These are phyloP conservation scores for Anolis carolinensis DNA, from an alignment of 2,113 vertebrate genomes.

Conservation along the genomic window DNA sequence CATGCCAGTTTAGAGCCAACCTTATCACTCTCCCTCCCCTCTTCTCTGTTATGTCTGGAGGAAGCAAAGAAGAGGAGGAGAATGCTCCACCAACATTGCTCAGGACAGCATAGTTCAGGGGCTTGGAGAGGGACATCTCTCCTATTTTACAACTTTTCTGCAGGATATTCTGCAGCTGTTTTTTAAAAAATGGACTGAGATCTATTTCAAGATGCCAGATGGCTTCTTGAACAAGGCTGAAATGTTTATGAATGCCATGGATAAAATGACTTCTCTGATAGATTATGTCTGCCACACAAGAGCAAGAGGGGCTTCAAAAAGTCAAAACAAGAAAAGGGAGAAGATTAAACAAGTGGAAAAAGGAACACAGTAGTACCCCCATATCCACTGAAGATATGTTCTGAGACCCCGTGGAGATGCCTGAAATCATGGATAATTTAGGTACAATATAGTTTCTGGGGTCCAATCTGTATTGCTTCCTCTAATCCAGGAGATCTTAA, in stretches of 20 bases:
- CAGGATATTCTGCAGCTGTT: background rate
- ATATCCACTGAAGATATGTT: too few species aligned
- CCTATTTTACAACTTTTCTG: constrained; percentile 8
- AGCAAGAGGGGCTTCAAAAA: background rate
- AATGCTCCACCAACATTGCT: background rate
- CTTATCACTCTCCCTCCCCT: background rate
- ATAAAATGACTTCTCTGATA: background rate
- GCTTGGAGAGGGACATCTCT: background rate
- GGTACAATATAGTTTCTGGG: too few species aligned
- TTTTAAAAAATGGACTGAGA: too few species aligned
- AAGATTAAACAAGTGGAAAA: too few species aligned
- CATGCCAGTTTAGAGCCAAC: constrained; percentile 62
- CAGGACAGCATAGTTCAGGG: background rate
- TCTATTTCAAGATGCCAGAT: background rate
- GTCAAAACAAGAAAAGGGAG: background rate
- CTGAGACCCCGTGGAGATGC: too few species aligned
- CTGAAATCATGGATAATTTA: too few species aligned
- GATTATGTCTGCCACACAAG: background rate
- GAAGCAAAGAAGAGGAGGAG: fast-evolving
- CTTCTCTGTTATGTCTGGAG: constrained; percentile 22
- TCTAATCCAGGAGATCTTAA: too few species aligned
- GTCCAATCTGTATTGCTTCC: too few species aligned
- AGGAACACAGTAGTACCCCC: too few species aligned
- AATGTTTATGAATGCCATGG: background rate
- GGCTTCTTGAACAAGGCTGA: background rate